Evolutionary conservation across 2,888 invertebrate genomes (phyloP).

Genomic region (Rosalia funebris): DNA sequence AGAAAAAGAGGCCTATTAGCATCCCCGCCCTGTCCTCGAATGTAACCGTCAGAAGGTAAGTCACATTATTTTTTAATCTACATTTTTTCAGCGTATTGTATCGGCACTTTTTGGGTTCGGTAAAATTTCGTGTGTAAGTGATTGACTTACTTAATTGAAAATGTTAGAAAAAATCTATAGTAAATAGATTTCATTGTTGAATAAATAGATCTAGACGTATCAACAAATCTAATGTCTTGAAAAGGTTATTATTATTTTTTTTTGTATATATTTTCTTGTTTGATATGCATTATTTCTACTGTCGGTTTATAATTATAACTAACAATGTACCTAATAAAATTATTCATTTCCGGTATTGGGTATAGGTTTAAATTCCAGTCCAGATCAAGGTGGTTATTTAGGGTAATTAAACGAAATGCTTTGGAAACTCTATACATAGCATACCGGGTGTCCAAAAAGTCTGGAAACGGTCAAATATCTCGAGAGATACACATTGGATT

Average conservation of each 20-base stretch:
- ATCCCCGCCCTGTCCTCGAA: constrained; percentile 13
- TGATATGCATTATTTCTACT: not conserved
- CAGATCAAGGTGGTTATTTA: no score
- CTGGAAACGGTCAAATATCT: no score
- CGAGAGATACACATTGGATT: no score
- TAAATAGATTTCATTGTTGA: not conserved
- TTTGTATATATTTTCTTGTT: not conserved
- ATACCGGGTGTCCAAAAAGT: no score
- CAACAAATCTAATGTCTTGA: not conserved
- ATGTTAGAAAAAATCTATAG: not conserved
- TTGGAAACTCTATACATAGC: no score
- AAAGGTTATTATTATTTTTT: not conserved
- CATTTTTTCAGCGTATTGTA: not conserved
- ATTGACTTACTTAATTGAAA: constrained; percentile 9
- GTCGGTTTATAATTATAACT: not conserved
- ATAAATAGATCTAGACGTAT: not conserved
- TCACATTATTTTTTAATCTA: constrained; percentile 7
- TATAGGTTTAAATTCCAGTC: no score
- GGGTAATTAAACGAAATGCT: no score
- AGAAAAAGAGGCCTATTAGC: constrained; percentile 30
- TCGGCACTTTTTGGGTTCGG: constrained; percentile 20
- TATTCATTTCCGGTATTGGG: not conserved
- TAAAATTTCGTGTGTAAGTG: no score
- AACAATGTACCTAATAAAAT: not conserved
- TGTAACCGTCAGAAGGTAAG: constrained; percentile 35